Evolutionary conservation across 2,797 vertebrate genomes (phyloP), one percentile per base, ranked within the genome.

Genomic region (Neolamprologus multifasciatus): DNA sequence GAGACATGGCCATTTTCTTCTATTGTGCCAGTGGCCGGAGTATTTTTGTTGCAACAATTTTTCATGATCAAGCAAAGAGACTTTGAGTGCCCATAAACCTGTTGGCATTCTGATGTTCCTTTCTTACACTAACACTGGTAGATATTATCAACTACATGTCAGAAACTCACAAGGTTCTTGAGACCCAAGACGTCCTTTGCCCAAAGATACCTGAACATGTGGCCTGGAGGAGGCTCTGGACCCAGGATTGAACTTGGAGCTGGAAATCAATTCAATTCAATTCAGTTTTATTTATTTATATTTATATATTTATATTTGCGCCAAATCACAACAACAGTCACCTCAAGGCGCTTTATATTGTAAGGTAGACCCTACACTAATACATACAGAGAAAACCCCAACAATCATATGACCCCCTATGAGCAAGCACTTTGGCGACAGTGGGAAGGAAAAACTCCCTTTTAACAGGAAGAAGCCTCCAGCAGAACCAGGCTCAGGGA

Each of bases 401-500:
- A 14, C 21, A 26, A 55, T 14, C 52, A 14, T 55, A 55, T 26
- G 12, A 26, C 21, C 12, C 51, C 52, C 12, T 55, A 55, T 55
- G 52, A 55, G 52, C 21, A 55, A 54, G 52, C 52, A 55, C 52
- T 55, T 4, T 55, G 52, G 52, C 0, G 2, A 55, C 21, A 55
- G 52, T 14, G 4, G 52, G 21, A 8, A 1, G 12, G 52, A 55
- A 26, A 26, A 55, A 14, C 21, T 54, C 21, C 52, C 21, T 55
- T 55, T 26, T 55, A 55, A 55, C 21, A 26, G 52, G 12, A 55
- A 26, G 52, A 26, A 55, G 26, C 21, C 12, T 8, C 21, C 3
- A 0, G 0, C 7, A 8, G 52, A 26, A 55, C 3, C 52, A 55
- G 7, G 4, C 1, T 55, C 52, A 55, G 21, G 52, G 52, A 55